A percentile compares a stretch with the other conserved stretches of the same genome.
phyloP scores from a whole-genome alignment of 2,888 invertebrate species.

The Clepsis dumicolana region DNA sequence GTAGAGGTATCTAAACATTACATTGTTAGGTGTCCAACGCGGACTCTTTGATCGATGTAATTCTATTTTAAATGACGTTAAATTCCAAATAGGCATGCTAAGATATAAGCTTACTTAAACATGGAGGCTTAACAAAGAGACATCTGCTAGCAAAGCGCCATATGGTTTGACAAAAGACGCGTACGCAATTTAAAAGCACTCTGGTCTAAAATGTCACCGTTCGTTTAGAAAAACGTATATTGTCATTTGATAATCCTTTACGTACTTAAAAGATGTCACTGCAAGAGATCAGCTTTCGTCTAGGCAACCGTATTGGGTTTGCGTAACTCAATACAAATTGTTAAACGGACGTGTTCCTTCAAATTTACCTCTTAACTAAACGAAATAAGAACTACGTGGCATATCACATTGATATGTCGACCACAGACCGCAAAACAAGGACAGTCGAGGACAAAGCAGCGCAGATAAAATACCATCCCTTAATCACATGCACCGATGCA shows the following conservation, averaged over 20 bases:
- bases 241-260: constrained; percentile 86
- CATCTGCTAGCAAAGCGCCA: constrained; percentile 83
- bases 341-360: constrained; percentile 50
- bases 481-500: constrained; percentile 85
- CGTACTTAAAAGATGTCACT: constrained; percentile 82
- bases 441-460: constrained; percentile 73
- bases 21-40: neutral
- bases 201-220: constrained; percentile 72
- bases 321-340: constrained; percentile 82
- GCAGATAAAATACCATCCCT: constrained; percentile 83
- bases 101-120: constrained; percentile 65
- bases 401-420: constrained; percentile 55
- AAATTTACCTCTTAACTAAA: constrained; percentile 55
- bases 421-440: constrained; percentile 82
- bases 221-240: constrained; percentile 76
- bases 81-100: constrained; percentile 49
- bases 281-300: constrained; percentile 83
- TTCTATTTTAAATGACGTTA: constrained; percentile 53
- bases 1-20: neutral
- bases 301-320: constrained; percentile 81
- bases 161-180: constrained; percentile 79
- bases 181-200: constrained; percentile 85
- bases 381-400: constrained; percentile 61
- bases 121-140: constrained; percentile 69
- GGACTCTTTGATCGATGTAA: constrained; percentile 23